These are phyloP conservation scores for Nibea albiflora DNA, from an alignment of 2,113 vertebrate species.

Conservation along the genomic window DNA sequence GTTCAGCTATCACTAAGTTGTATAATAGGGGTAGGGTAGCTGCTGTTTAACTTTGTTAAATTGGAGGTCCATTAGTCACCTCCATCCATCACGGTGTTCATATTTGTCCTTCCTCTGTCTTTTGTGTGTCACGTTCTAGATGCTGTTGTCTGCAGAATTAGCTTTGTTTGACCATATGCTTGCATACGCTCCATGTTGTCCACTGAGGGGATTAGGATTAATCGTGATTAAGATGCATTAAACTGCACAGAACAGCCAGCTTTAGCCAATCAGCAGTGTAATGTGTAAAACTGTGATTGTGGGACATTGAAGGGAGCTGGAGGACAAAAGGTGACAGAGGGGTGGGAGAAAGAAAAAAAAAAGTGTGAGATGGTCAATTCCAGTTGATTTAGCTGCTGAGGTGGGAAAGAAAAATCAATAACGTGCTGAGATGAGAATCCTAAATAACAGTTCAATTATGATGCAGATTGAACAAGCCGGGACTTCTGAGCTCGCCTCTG, in stretches of 20 bases:
- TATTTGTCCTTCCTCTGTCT: constrained; percentile 11
- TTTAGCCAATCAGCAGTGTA: constrained; percentile 64
- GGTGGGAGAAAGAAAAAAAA: background rate
- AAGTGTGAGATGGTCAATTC: constrained; percentile 63
- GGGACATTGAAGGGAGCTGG: constrained; percentile 41
- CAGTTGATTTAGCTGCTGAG: constrained; percentile 65
- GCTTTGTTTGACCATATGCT: constrained; percentile 76
- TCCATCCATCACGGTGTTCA: background rate
- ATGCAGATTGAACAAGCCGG: constrained; percentile 62
- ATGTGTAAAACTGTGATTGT: constrained; percentile 57
- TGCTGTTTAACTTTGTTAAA: background rate
- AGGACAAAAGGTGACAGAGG: constrained; percentile 66
- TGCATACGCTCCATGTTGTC: constrained; percentile 58
- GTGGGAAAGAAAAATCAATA: constrained; percentile 64
- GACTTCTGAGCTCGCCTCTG: constrained; percentile 33
- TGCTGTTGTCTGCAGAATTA: constrained; percentile 56
- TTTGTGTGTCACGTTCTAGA: constrained; percentile 5
- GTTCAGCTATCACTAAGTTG: background rate
- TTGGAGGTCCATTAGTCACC: background rate
- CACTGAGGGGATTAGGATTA: constrained; percentile 79
- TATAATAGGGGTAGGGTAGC: background rate
- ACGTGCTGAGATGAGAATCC: constrained; percentile 68
- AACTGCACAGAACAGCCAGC: constrained; percentile 53
- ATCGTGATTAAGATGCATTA: constrained; percentile 76
- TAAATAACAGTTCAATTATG: constrained; percentile 71